phyloP scores from a whole-genome alignment of 1,140 invertebrate species.

The Dryas iulia region DNA sequence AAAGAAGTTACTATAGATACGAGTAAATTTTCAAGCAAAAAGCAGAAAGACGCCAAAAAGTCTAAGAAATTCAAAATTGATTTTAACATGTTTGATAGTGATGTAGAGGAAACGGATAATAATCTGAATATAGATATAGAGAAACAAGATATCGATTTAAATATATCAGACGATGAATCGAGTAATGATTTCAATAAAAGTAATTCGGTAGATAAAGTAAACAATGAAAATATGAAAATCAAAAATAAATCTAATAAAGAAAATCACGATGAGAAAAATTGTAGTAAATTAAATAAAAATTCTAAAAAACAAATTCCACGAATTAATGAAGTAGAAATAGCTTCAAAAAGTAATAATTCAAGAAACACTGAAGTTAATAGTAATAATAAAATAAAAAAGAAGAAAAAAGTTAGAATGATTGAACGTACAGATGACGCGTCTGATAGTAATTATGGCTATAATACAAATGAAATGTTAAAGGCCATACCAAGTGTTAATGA shows the following conservation, averaged over 20 bases:
- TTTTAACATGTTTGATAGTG: slow-evolving; percentile 30
- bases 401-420: not conserved
- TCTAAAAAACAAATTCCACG: not conserved
- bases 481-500: slow-evolving; percentile 74
- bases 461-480: slow-evolving; percentile 45
- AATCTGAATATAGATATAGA: not conserved
- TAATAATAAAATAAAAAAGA: not conserved
- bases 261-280: not conserved
- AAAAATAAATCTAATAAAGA: not conserved
- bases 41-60: slow-evolving; percentile 37
- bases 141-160: not conserved
- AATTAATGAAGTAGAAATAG: not conserved
- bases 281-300: not conserved
- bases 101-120: slow-evolving; percentile 32
- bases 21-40: slow-evolving; percentile 37
- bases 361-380: not conserved
- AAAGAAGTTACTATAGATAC: slow-evolving; percentile 54
- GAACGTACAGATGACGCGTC: not conserved
- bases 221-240: not conserved
- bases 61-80: slow-evolving; percentile 5
- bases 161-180: not conserved
- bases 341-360: not conserved
- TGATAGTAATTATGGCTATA: not conserved
- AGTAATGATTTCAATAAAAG: not conserved
- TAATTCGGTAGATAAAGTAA: not conserved